Percentiles rank a stretch among this genome's conserved stretches.
Conservation (phyloP, 1,140 invertebrate species). For the Atta colombica region DNA sequence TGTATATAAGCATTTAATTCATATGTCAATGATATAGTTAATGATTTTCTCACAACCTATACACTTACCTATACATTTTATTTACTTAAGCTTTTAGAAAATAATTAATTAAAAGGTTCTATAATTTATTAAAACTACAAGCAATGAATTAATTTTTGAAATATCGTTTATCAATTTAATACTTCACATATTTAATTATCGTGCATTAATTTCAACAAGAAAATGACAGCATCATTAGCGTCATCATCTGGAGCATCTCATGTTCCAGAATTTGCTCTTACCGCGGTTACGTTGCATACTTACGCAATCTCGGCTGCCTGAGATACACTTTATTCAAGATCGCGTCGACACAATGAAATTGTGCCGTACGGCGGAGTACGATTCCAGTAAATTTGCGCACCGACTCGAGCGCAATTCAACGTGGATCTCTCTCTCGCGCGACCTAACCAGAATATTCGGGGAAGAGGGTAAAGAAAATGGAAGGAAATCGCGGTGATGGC, state of each 20-base stretch:
- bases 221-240: not conserved
- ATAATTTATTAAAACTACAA: not conserved
- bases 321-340: not conserved
- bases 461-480: constrained; percentile 77
- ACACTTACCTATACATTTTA: not conserved
- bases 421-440: not conserved
- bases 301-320: constrained; percentile 3
- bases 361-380: not conserved
- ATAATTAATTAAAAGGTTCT: constrained; percentile 10
- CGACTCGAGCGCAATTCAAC: constrained; percentile 25
- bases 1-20: not conserved
- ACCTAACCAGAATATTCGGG: constrained; percentile 69
- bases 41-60: not conserved
- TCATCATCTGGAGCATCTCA: not conserved
- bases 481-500: constrained; percentile 81
- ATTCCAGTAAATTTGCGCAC: constrained; percentile 25
- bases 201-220: not conserved
- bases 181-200: not conserved
- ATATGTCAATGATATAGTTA: not conserved
- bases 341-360: constrained; percentile 43
- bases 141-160: not conserved
- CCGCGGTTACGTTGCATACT: constrained; percentile 6
- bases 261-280: not conserved
- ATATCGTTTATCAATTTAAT: not conserved
- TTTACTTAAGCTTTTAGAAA: not conserved